phyloP scores from a whole-genome alignment of 2,113 vertebrate species.

The Psilopsiagon aymara region DNA sequence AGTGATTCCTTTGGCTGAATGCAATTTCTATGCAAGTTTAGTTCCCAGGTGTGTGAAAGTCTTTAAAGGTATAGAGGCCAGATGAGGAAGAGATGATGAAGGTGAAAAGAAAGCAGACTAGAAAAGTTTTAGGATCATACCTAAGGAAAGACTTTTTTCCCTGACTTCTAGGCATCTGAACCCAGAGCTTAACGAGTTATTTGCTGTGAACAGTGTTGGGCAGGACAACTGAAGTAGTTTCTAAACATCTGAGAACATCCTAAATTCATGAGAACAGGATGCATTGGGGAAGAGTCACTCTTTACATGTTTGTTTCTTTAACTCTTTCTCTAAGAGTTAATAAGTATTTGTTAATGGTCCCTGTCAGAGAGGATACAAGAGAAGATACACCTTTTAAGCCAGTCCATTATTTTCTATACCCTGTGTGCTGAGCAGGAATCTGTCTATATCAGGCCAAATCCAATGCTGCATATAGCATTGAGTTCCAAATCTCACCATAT shows the following conservation, averaged over 20 bases:
- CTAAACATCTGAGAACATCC: background rate
- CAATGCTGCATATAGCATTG: rapidly evolving
- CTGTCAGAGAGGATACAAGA: background rate
- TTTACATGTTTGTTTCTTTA: background rate
- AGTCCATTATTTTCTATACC: background rate
- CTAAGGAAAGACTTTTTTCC: background rate
- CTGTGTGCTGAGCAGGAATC: background rate
- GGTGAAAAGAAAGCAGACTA: background rate
- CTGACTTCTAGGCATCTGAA: background rate
- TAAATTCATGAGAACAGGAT: background rate
- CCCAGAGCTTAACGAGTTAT: background rate
- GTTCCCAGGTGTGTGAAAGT: background rate
- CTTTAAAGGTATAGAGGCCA: background rate
- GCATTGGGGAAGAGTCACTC: background rate
- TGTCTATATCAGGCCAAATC: background rate
- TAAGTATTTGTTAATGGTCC: background rate
- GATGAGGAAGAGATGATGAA: background rate
- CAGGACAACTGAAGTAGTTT: background rate
- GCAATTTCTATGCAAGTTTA: background rate
- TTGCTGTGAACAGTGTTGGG: background rate
- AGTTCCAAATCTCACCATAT: background rate
- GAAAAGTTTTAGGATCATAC: background rate
- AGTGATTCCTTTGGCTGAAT: background rate
- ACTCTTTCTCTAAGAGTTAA: background rate
- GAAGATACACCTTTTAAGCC: background rate